Conservation (phyloP, 2,888 invertebrate genomes). For the Hyposoter didymator region DNA sequence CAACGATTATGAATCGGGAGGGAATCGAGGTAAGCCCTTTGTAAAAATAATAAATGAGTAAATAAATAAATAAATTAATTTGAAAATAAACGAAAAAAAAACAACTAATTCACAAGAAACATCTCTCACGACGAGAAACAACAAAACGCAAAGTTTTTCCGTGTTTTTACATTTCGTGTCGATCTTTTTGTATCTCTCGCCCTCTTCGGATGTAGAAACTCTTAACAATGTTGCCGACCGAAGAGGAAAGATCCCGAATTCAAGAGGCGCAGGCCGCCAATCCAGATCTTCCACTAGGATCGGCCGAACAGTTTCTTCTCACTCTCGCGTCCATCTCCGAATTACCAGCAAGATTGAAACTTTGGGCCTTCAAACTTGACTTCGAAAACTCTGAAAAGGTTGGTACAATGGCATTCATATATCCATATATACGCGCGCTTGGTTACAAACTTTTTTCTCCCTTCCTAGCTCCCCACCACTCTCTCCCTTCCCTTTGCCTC, state of each 20-base stretch:
- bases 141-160: not conserved
- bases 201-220: slow-evolving; percentile 88
- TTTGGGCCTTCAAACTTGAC: slow-evolving; percentile 99
- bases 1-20: slow-evolving; percentile 98
- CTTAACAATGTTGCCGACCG: slow-evolving; percentile 98
- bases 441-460: slow-evolving; percentile 14
- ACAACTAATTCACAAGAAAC: slow-evolving; percentile 54
- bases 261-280: slow-evolving; percentile 97
- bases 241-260: slow-evolving; percentile 98
- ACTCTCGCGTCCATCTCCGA: slow-evolving; percentile 98
- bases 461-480: not conserved
- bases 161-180: slow-evolving; percentile 42
- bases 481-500: not conserved
- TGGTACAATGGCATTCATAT: slow-evolving; percentile 65
- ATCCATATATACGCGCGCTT: not conserved
- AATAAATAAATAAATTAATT: not conserved
- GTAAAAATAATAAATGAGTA: not conserved
- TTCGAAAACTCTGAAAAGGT: slow-evolving; percentile 98
- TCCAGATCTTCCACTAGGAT: slow-evolving; percentile 95
- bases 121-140: not conserved
- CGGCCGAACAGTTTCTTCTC: slow-evolving; percentile 99
- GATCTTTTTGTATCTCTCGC: slow-evolving; percentile 63
- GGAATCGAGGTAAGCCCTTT: slow-evolving; percentile 91
- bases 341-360: slow-evolving; percentile 94
- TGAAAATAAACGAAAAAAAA: not conserved